Evolutionary conservation across 2,113 vertebrate species (phyloP).

Genomic region (Pampusana beccarii): DNA sequence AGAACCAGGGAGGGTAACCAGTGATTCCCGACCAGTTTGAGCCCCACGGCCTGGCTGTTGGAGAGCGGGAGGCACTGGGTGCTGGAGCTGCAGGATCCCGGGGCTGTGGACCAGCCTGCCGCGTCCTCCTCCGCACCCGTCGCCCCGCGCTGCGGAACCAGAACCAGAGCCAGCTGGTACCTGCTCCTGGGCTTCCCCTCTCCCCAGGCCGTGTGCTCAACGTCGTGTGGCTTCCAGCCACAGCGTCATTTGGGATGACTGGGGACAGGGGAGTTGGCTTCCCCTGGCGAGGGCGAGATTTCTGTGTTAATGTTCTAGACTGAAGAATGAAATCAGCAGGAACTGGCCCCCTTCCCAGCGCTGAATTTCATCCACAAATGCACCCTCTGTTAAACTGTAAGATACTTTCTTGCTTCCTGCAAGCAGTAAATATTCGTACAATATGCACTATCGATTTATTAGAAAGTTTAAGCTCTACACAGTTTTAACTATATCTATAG

Average conservation of each 20-base stretch:
- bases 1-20: neutral
- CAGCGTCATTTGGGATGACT: neutral
- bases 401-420: constrained; percentile 38
- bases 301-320: constrained; percentile 4
- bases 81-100: neutral
- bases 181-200: constrained; percentile 2
- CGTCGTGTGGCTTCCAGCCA: constrained; percentile 27
- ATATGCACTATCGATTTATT: neutral
- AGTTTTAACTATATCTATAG: neutral
- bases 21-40: neutral
- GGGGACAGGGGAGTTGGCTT: constrained; percentile 29
- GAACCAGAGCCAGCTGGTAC: neutral
- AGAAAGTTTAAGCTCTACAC: neutral
- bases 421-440: neutral
- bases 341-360: constrained; percentile 59
- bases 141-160: neutral
- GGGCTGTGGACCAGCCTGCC: neutral
- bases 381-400: constrained; percentile 46
- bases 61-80: neutral
- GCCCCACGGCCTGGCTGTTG: neutral
- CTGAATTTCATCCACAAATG: constrained; percentile 57
- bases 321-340: constrained; percentile 39
- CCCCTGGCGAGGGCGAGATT: neutral
- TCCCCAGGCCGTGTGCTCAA: neutral
- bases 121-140: neutral